These are phyloP conservation scores for Bombycilla garrulus DNA, from an alignment of 2,113 vertebrate genomes.

Conservation along the genomic window DNA sequence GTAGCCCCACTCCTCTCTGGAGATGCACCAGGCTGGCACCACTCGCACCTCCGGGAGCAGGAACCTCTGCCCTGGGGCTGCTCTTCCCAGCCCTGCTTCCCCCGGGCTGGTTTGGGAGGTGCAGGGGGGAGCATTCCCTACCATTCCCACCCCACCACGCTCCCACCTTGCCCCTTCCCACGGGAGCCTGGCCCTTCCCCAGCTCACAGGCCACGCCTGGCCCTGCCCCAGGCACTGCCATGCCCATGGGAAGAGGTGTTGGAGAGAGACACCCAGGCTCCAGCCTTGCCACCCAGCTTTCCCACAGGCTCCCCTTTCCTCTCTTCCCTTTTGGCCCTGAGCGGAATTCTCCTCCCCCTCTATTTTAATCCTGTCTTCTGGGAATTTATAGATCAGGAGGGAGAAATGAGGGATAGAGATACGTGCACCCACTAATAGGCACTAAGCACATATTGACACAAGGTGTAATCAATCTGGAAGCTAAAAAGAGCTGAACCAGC, in stretches of 20 bases:
- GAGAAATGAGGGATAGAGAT: conserved; percentile 52
- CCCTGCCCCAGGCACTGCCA: fast-evolving
- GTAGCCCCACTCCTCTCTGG: not conserved
- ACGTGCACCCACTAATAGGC: conserved; percentile 36
- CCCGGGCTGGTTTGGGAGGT: fast-evolving
- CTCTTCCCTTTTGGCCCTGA: not conserved
- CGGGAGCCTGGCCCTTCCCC: not conserved
- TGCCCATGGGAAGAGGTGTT: not conserved
- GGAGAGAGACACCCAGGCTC: not conserved
- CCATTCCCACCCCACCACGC: fast-evolving
- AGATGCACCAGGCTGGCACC: not conserved
- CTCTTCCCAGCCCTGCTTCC: not conserved
- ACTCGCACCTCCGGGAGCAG: fast-evolving
- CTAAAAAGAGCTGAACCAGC: conserved; percentile 71
- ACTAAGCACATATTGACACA: conserved; percentile 71
- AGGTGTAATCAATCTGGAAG: conserved; percentile 43
- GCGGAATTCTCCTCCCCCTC: conserved; percentile 4
- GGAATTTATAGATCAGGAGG: conserved; percentile 73
- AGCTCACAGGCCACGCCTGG: not conserved
- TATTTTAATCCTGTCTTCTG: conserved; percentile 66
- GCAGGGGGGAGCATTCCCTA: not conserved
- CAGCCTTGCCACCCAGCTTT: not conserved
- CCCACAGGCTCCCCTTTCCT: not conserved
- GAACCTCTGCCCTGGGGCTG: fast-evolving
- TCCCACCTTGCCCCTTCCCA: not conserved